A percentile compares a stretch with the other conserved stretches of the same genome.
phyloP scores from a whole-genome alignment of 1,140 invertebrate genomes.

The Panagrolaimus sp. region DNA sequence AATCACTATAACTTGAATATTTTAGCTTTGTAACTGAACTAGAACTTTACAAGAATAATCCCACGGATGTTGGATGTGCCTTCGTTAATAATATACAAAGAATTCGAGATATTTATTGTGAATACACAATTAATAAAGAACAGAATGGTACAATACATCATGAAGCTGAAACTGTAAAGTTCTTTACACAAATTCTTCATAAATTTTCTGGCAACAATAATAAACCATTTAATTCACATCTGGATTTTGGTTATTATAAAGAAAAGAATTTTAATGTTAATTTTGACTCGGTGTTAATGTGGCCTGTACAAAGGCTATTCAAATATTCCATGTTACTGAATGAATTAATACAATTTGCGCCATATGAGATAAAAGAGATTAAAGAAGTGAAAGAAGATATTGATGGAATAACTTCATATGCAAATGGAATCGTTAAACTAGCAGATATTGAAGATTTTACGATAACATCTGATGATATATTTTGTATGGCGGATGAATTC shows the following conservation, averaged over 20 bases:
- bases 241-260: neutral
- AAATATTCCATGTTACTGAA: constrained; percentile 94
- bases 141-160: constrained; percentile 59
- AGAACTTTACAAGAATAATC: constrained; percentile 96
- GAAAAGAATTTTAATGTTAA: neutral
- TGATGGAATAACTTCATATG: constrained; percentile 96
- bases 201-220: neutral
- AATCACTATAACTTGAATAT: too few relatives aligned
- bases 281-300: constrained; percentile 69
- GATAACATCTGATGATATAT: constrained; percentile 58
- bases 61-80: constrained; percentile 98
- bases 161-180: neutral
- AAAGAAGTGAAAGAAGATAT: constrained; percentile 98
- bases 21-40: constrained; percentile 81
- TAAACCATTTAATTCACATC: too few relatives aligned
- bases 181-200: constrained; percentile 65
- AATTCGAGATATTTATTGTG: constrained; percentile 67
- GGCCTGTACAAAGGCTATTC: constrained; percentile 96
- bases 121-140: constrained; percentile 78
- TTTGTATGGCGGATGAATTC: constrained; percentile 72
- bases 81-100: constrained; percentile 81
- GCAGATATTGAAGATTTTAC: neutral
- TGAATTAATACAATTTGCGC: constrained; percentile 84
- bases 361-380: constrained; percentile 69
- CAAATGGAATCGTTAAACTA: constrained; percentile 97